Base-by-base conservation (phyloP, 2,888 invertebrate genomes). In the Zaprionus obscuricornis region DNA sequence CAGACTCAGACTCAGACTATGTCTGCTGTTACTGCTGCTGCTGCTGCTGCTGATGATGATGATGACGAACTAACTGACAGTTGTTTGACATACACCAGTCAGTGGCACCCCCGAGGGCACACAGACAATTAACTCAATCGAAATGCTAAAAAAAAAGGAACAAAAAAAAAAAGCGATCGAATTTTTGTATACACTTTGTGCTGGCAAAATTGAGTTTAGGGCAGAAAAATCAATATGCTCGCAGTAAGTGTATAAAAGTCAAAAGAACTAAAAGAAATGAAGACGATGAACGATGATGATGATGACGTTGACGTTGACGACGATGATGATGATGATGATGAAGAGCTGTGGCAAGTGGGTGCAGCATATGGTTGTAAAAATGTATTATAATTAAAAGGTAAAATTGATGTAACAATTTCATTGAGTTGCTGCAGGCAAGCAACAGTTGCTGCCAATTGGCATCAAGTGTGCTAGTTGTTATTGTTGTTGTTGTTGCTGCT, bases 51-150 rank as follows among this genome's bases (percentile, higher is more conserved):
- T 51, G 52, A 26, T 67, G 65, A 27, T 74, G 69, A 67, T 75
- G 76, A 74, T 82, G 82, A 85, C 81, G 76, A 77, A 85, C 78
- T 54, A 69, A 85, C 85, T 81, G 82, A 83, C 82, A 83, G 85
- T 86, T 83, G 86, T 75, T 84, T 83, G 82, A 83, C 82, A 74
- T 86, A 74, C 73, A 76, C 76, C 85, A 85, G 85, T 82, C 85
- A 81, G 77, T 73, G 71, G 74, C 74, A 64, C 72, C 60, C 70
- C 50, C n/a, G n/a, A n/a, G 70, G 73, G 70, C 66, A 62, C 43
- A 60, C 56, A 79, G 75, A 74, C 86, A 85, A 82, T 82, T 82
- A 82, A 83, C 68, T 83, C 76, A 67, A 85, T 75, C 60, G 69
- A 63, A 77, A 79, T 85, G 75, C 85, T 58, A 84, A 78, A 69